These are phyloP conservation scores for Onchidella celtica DNA, from an alignment of 2,888 invertebrate genomes.

Conservation along the genomic window DNA sequence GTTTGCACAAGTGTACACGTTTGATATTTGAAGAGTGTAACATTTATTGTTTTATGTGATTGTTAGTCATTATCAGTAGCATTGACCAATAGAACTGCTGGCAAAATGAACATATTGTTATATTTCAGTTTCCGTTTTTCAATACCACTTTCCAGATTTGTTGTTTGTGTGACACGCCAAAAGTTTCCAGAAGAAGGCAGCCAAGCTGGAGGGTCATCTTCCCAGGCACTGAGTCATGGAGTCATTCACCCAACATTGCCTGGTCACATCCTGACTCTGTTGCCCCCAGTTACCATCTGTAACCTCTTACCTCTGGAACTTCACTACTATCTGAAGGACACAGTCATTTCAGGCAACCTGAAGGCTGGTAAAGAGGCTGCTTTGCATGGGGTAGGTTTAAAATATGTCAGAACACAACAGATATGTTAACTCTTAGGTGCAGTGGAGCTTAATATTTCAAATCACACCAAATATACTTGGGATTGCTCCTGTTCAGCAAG, in stretches of 20 bases:
- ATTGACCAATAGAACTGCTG: too few relatives aligned
- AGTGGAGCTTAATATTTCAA: too few relatives aligned
- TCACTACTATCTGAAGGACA: slow-evolving; percentile 77
- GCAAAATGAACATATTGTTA: too few relatives aligned
- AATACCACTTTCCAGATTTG: slow-evolving; percentile 85
- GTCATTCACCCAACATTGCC: slow-evolving; percentile 83
- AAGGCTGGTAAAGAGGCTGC: slow-evolving; percentile 81
- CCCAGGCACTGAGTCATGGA: slow-evolving; percentile 24
- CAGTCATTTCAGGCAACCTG: slow-evolving; percentile 76
- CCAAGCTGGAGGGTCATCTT: slow-evolving; percentile 32
- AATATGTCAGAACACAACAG: too few relatives aligned
- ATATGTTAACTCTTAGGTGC: too few relatives aligned
- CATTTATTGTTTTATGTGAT: too few relatives aligned
- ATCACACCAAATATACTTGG: too few relatives aligned
- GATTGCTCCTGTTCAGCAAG: too few relatives aligned
- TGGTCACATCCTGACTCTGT: slow-evolving; percentile 91
- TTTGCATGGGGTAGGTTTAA: slow-evolving; percentile 77
- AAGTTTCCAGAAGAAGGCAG: slow-evolving; percentile 86
- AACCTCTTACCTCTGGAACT: slow-evolving; percentile 90
- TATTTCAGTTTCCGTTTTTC: too few relatives aligned
- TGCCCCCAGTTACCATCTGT: slow-evolving; percentile 90
- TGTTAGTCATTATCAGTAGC: too few relatives aligned
- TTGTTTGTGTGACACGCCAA: slow-evolving; percentile 89
- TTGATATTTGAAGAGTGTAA: too few relatives aligned
- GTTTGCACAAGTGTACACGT: too few relatives aligned